A percentile compares a stretch with the other conserved stretches of the same genome.
These are phyloP conservation scores for Molorchus minor DNA, from an alignment of 2,888 invertebrate species.

Conservation along the genomic window DNA sequence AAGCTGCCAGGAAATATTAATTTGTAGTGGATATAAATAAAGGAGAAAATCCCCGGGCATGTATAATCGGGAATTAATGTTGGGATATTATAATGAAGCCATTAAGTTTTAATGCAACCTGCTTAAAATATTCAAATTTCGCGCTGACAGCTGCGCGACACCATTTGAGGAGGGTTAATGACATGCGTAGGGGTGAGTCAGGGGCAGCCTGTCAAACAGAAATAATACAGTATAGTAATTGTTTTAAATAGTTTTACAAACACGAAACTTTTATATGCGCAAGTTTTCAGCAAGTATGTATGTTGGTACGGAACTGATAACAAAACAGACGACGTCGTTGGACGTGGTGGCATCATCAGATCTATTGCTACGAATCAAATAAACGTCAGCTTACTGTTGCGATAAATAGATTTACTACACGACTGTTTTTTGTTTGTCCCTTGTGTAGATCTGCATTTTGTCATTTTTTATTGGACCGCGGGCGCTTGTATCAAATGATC, in stretches of 20 bases:
- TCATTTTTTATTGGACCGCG: conserved; percentile 5
- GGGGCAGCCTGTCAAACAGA: conserved; percentile 6
- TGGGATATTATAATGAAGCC: conserved; percentile 47
- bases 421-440: neutral
- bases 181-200: conserved; percentile 18
- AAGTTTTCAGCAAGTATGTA: too few species aligned
- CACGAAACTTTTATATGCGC: too few species aligned
- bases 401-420: neutral
- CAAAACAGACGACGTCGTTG: too few species aligned
- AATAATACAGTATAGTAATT: conserved; percentile 6
- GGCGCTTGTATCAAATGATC: conserved; percentile 4
- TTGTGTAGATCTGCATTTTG: conserved; percentile 5
- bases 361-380: too few species aligned
- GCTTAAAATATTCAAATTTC: conserved; percentile 54
- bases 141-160: conserved; percentile 48
- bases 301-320: too few species aligned
- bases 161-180: conserved; percentile 28
- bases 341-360: too few species aligned
- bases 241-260: too few species aligned
- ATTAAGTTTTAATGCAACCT: conserved; percentile 50
- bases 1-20: conserved; percentile 40
- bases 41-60: conserved; percentile 42
- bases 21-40: conserved; percentile 37
- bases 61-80: conserved; percentile 51
- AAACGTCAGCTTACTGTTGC: neutral